phyloP scores from a whole-genome alignment of 1,140 invertebrate genomes.

The Helicoverpa zea region DNA sequence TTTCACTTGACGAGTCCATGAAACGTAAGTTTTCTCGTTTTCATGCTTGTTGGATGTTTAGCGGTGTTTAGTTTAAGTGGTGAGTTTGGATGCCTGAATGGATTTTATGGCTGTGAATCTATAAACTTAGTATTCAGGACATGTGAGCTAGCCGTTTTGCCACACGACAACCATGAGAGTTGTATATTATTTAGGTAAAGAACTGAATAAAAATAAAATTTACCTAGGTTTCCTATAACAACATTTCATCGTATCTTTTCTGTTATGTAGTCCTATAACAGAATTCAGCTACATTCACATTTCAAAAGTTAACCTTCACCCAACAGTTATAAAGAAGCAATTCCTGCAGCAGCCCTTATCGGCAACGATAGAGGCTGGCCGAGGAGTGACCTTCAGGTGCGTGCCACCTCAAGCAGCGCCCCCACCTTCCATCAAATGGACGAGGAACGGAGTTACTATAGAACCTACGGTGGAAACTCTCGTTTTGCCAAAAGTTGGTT shows the following conservation, averaged over 20 bases:
- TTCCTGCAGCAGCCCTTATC: slow-evolving; percentile 94
- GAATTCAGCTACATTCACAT: background rate
- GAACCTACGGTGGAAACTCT: slow-evolving; percentile 95
- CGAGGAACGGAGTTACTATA: slow-evolving; percentile 91
- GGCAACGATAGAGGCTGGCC: slow-evolving; percentile 93
- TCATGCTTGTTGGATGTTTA: slow-evolving; percentile 10
- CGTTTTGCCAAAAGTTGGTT: slow-evolving; percentile 94
- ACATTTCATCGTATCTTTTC: no score
- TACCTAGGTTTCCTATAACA: background rate
- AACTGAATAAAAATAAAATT: no score
- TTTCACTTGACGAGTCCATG: slow-evolving; percentile 37
- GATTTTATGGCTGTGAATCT: background rate
- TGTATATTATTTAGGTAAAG: no score
- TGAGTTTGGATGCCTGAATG: background rate
- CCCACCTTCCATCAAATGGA: slow-evolving; percentile 94
- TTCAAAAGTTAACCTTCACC: slow-evolving; percentile 1
- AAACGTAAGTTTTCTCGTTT: slow-evolving; percentile 10
- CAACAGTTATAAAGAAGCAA: slow-evolving; percentile 93
- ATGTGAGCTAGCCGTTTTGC: no score
- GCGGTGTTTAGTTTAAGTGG: background rate
- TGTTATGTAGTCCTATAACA: no score
- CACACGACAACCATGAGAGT: no score
- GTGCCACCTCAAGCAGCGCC: slow-evolving; percentile 96
- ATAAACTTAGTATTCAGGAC: background rate
- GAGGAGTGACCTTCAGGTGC: slow-evolving; percentile 95